These are phyloP conservation scores for Botia kubotai DNA, from an alignment of 2,797 vertebrate genomes.

Conservation along the genomic window DNA sequence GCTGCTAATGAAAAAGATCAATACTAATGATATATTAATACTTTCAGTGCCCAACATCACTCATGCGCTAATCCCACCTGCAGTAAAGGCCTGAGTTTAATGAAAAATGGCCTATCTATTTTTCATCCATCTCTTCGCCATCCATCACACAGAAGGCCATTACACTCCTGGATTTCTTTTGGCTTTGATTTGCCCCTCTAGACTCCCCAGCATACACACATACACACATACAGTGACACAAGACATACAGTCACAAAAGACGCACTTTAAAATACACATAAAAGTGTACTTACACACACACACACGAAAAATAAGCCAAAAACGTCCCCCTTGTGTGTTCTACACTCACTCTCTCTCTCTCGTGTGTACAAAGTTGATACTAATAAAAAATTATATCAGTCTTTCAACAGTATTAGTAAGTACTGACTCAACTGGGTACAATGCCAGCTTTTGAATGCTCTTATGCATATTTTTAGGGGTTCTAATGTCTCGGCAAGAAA, in stretches of 20 bases:
- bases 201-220: conserved; percentile 42
- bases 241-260: neutral
- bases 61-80: conserved; percentile 73
- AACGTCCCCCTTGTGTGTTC: no score
- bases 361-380: no score
- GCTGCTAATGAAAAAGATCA: conserved; percentile 83
- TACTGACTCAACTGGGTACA: no score
- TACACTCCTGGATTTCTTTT: conserved; percentile 48
- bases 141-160: conserved; percentile 71
- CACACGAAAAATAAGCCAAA: no score
- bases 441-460: no score
- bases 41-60: conserved; percentile 82
- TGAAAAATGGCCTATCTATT: conserved; percentile 68
- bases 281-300: neutral
- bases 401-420: no score
- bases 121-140: conserved; percentile 70
- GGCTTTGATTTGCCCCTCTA: conserved; percentile 29
- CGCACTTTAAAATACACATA: conserved; percentile 16
- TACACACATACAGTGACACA: conserved; percentile 46
- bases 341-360: neutral
- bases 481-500: no score
- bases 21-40: conserved; percentile 96
- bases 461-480: no score
- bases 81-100: conserved; percentile 58
- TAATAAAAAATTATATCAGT: no score